Evolutionary conservation across 2,797 vertebrate species (phyloP).

Genomic region (Hyperoplus lanceolatus): DNA sequence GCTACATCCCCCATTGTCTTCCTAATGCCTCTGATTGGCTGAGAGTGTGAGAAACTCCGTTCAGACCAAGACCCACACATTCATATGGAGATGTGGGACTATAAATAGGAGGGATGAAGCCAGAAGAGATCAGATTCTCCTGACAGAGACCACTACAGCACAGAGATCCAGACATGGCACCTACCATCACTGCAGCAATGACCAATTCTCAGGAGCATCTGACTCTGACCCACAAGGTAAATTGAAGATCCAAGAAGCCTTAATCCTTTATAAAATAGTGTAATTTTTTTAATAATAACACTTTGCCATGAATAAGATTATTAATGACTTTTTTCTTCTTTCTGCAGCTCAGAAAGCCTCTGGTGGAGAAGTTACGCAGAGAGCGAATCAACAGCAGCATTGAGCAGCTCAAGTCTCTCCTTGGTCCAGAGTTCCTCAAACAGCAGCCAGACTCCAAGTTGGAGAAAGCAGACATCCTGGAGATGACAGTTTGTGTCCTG

Average conservation of each 20-base stretch:
- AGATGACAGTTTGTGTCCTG: slow-evolving; percentile 86
- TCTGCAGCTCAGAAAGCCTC: slow-evolving; percentile 87
- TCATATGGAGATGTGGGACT: slow-evolving; percentile 86
- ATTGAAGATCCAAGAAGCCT: slow-evolving; percentile 23
- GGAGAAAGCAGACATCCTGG: slow-evolving; percentile 88
- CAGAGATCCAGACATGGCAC: slow-evolving; percentile 83
- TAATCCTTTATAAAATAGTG: rapidly evolving
- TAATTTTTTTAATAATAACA: not conserved
- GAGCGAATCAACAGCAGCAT: slow-evolving; percentile 84
- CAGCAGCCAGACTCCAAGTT: slow-evolving; percentile 86
- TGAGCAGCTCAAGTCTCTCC: slow-evolving; percentile 85
- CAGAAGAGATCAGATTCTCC: slow-evolving; percentile 78
- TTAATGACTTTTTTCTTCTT: slow-evolving; percentile 42
- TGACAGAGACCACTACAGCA: slow-evolving; percentile 75
- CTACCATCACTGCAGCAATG: slow-evolving; percentile 75
- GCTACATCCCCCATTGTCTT: slow-evolving; percentile 75
- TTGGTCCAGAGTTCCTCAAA: slow-evolving; percentile 84
- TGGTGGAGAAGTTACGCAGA: slow-evolving; percentile 90
- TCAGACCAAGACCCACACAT: slow-evolving; percentile 86
- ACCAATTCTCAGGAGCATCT: slow-evolving; percentile 73
- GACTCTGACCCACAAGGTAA: slow-evolving; percentile 82
- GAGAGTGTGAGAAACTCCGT: slow-evolving; percentile 81
- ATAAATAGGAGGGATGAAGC: slow-evolving; percentile 87
- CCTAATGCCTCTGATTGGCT: slow-evolving; percentile 86
- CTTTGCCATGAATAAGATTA: slow-evolving; percentile 12